Base-by-base conservation (phyloP, 2,113 vertebrate genomes). In the Corythornis vintsioides region DNA sequence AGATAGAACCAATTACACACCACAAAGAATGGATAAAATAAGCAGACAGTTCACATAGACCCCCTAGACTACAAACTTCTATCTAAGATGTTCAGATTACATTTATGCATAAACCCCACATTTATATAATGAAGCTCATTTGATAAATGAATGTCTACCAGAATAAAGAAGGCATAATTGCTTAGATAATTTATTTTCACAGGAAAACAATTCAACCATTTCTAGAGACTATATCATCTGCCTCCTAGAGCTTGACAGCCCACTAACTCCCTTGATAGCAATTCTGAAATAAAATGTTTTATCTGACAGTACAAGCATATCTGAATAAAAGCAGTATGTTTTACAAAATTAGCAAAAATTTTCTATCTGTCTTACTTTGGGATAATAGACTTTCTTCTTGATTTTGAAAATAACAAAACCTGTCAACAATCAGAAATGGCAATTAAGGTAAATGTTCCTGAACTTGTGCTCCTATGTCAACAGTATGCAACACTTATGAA, bases 161-260 rank as follows among this genome's bases (percentile, higher is more conserved):
- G 73, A 89, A 96, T 84, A 89, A 93, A 92, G 89, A 93, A 95
- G 61, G 57, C 3, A 9, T 84, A 96, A 96, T 93, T 93, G 80
- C 88, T 92, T 72, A 79, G 76, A 91, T 92, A 95, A 95, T 95
- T 93, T 94, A 94, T 94, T 94, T 90, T 95, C 80, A 80, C 2
- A 10, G 66, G 53, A 93, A 94, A 94, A 93, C 80, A 94, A 84
- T 86, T 84, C 83, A 93, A 75, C 59, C 71, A 76, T 59, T 96
- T 94, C 83, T 79, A 90, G 69, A 91, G 64, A 95, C 83, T 88
- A 31, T 78, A 94, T 84, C 84, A 86, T 93, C 92, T 92, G 22
- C 92, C 63, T 93, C 84, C 67, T 55, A 94, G 86, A 85, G 74
- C 74, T 80, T 94, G 89, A 87, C 63, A 92, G 50, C 67, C 66